Evolutionary conservation across 1,140 invertebrate species (phyloP), one percentile per base, ranked within the genome.

Genomic region (Tetramorium alpestre): DNA sequence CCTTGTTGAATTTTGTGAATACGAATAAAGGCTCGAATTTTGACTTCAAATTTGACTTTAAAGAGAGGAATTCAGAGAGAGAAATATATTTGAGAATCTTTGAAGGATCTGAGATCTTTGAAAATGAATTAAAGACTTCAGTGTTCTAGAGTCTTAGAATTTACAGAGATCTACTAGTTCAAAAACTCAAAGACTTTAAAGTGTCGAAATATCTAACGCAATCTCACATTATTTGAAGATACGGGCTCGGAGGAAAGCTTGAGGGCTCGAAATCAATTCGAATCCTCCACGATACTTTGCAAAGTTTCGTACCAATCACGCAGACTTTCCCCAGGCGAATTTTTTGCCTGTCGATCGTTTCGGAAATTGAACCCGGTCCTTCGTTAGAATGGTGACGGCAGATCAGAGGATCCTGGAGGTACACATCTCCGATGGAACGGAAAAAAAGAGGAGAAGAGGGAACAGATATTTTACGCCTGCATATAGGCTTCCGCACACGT

Each of bases 401-500:
- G 65, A n/a, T 38, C 47, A 49, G 38, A 41, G 11, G 41, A 65
- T 54, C 16, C 25, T 18, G 22, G 18, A 86, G 47, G 70, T 82
- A 67, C 49, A 67, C 49, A 25, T 60, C 28, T 58, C 16, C 13
- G 47, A 16, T 6, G 51, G 41, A 11, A 11, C 33, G 64, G 4
- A 22, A 25, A 11, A 69, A 11, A 2, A 16, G 41, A 49, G n/a
- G 10, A 58, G 49, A 51, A 38, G 16, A 25, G 49, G 86, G 33
- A 75, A 75, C 67, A 75, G 86, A 89, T 80, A 88, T 85, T 90
- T 85, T 90, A 88, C 69, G 88, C 60, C 41, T 87, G 28, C 78
- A 67, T 69, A 62, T 88, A 88, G 70, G 64, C 11, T 64, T 87
- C 54, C 75, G 87, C 85, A 89, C 89, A 89, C 87, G 90, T 92